phyloP scores from a whole-genome alignment of 2,797 vertebrate species.

The Acipenser ruthenus region DNA sequence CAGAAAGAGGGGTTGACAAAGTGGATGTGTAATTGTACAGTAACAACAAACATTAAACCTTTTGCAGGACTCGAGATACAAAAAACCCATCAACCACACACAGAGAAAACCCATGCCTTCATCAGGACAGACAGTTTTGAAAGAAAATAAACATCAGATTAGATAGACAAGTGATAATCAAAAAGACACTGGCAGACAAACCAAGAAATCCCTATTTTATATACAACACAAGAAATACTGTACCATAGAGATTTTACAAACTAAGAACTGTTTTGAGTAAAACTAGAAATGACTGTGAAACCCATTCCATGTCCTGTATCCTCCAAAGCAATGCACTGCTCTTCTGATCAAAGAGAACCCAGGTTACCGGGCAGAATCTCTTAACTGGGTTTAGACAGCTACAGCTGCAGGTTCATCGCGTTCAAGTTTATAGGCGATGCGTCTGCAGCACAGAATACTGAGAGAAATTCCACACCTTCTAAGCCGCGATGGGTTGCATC shows the following conservation, averaged over 20 bases:
- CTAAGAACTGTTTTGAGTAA: conserved; percentile 25
- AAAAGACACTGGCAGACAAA: conserved; percentile 30
- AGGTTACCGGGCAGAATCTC: neutral
- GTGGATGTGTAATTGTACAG: neutral
- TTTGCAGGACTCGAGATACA: neutral
- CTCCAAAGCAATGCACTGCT: conserved; percentile 28
- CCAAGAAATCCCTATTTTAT: conserved; percentile 29
- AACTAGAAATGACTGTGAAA: conserved; percentile 27
- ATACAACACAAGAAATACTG: conserved; percentile 31
- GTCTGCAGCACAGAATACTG: conserved; percentile 64
- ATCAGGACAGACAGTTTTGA: neutral
- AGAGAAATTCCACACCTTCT: conserved; percentile 72
- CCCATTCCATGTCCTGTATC: conserved; percentile 10
- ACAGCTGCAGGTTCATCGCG: conserved; percentile 46
- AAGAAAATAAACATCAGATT: conserved; percentile 14
- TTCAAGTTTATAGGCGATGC: conserved; percentile 59
- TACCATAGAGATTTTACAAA: conserved; percentile 32
- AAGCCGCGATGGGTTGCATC: conserved; percentile 63
- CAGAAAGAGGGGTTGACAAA: no score
- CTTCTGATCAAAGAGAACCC: conserved; percentile 23
- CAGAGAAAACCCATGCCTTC: neutral
- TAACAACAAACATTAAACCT: neutral
- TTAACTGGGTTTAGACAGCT: conserved; percentile 32
- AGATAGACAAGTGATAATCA: conserved; percentile 23
- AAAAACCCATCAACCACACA: neutral